Base-by-base conservation (phyloP, 2,113 vertebrate genomes). In the Chaetodon trifascialis region DNA sequence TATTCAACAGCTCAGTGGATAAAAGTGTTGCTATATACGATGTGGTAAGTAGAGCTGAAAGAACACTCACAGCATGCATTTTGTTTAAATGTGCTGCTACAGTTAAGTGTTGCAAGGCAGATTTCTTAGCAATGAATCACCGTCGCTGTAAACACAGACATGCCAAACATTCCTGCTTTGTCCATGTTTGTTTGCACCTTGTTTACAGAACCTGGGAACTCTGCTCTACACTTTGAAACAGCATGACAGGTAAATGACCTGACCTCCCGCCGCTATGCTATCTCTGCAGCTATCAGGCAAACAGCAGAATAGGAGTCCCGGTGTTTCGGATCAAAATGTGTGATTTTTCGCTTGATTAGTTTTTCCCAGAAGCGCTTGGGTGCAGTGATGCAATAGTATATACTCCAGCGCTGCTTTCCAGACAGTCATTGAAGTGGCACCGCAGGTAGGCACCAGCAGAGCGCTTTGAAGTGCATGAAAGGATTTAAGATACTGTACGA, bases 1-100 rank as follows among this genome's bases (percentile, higher is more conserved):
- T 84, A 83, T 84, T 93, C 92, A 87, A 55, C 93, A 98, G 97
- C 25, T 98, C 97, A 42, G 95, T 99, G 93, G 96, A 98, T 95
- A 97, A 98, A 88, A 94, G 93, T 12, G 95, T 97, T 62, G 91
- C 96, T 42, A 77, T 98, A 70, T 92, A 95, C 80, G 94, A 96
- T 79, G 93, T 86, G 25, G 97, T 98, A 92, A 97, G 97, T 97
- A 40, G 79, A 64, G 38, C 69, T 34, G 11, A 59, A 49, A 34
- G 23, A 7, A 14, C 46, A n/a, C 15, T 75, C 5, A 12, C 14
- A 21, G 36, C 38, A 15, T 63, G 2, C 0, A 30, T 67, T 62
- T 46, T 14, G 11, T 71, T 36, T 73, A 21, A 30, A 14, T 78
- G 6, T 30, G 14, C 34, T 58, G 23, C 74, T n/a, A 21, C 4